Percentiles rank a stretch among this genome's conserved stretches.
Evolutionary conservation across 2,113 vertebrate genomes (phyloP).

Genomic region (Nettapus auritus): DNA sequence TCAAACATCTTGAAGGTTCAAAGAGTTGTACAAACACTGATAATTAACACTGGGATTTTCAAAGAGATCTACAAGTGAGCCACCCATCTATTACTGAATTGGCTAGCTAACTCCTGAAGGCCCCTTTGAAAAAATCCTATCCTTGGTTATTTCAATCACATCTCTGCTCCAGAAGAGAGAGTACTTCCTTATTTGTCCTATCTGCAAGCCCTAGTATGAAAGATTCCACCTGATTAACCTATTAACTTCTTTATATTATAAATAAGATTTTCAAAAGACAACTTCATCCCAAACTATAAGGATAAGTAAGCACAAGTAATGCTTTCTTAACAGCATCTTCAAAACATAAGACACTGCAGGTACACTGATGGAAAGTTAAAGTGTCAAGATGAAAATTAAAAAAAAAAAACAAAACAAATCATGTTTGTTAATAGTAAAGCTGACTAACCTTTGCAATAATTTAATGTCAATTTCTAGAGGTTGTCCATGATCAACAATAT

Average conservation of each 20-base stretch:
- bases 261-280: not conserved
- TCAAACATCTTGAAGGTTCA: not conserved
- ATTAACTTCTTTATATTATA: not conserved
- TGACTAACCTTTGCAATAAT: not conserved
- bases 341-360: not conserved
- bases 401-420: too few species aligned
- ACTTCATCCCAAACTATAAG: not conserved
- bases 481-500: not conserved
- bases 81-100: not conserved
- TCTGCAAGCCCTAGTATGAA: not conserved
- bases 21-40: conserved; percentile 12
- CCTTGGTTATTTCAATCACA: not conserved
- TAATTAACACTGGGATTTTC: conserved; percentile 50
- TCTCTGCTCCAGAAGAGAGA: not conserved
- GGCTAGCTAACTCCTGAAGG: not conserved
- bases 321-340: not conserved
- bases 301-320: not conserved
- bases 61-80: not conserved
- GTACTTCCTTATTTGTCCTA: not conserved
- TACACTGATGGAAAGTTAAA: not conserved
- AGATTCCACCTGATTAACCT: not conserved
- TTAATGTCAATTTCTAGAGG: not conserved
- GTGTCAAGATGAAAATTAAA: not conserved
- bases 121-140: not conserved
- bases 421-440: not conserved